These are phyloP conservation scores for Venusia cambrica DNA, from an alignment of 2,888 invertebrate genomes.

Conservation along the genomic window DNA sequence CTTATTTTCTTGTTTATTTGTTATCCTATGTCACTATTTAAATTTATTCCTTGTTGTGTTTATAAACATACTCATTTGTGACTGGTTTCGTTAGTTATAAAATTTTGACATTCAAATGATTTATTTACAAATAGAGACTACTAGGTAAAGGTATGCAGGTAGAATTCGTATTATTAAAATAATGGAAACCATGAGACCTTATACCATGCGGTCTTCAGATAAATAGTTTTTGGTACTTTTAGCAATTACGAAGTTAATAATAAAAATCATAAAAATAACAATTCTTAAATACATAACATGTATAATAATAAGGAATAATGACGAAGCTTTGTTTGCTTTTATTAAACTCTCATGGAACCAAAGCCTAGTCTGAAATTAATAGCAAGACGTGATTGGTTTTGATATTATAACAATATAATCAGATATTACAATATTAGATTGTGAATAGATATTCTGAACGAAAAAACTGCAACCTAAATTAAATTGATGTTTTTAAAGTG, in stretches of 20 bases:
- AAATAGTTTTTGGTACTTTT: slow-evolving; percentile 29
- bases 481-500: too few relatives aligned
- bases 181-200: slow-evolving; percentile 6
- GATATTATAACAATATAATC: slow-evolving; percentile 7
- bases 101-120: too few relatives aligned
- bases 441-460: too few relatives aligned
- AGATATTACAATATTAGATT: too few relatives aligned
- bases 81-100: too few relatives aligned
- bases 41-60: too few relatives aligned
- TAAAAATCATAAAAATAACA: slow-evolving; percentile 26
- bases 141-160: slow-evolving; percentile 6
- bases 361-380: slow-evolving; percentile 30
- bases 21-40: too few relatives aligned
- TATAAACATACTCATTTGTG: too few relatives aligned
- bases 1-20: too few relatives aligned
- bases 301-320: slow-evolving; percentile 20
- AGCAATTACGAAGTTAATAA: slow-evolving; percentile 30
- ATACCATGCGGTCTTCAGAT: slow-evolving; percentile 14
- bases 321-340: slow-evolving; percentile 30
- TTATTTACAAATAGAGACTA: slow-evolving; percentile 3
- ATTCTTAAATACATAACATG: slow-evolving; percentile 24
- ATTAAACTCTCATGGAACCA: slow-evolving; percentile 26
- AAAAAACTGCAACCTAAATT: too few relatives aligned
- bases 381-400: slow-evolving; percentile 13
- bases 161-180: slow-evolving; percentile 1